Evolutionary conservation across 2,113 vertebrate species (phyloP).

Genomic region (Hepsetus odoe): DNA sequence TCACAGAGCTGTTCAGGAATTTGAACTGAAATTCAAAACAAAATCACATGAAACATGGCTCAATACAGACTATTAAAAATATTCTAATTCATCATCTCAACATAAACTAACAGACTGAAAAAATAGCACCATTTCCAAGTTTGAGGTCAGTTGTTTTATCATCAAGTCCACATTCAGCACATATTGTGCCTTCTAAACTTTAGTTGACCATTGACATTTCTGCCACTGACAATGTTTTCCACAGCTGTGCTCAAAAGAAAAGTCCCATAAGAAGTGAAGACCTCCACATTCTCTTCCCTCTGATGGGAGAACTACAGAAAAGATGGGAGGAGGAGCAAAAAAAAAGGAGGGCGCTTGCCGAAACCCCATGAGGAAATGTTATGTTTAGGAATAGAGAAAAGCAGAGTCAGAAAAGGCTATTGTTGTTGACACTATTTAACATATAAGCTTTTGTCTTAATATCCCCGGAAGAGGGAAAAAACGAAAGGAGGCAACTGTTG

Average conservation of each 20-base stretch:
- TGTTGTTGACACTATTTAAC: slow-evolving; percentile 84
- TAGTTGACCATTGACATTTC: neutral
- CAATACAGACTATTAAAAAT: neutral
- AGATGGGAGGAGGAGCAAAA: neutral
- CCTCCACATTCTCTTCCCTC: slow-evolving; percentile 22
- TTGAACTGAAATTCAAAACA: neutral
- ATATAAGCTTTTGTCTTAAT: slow-evolving; percentile 78
- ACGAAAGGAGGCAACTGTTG: slow-evolving; percentile 77
- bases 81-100: no score
- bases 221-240: neutral
- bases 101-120: neutral
- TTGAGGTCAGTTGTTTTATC: neutral
- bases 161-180: neutral
- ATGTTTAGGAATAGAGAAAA: slow-evolving; percentile 72
- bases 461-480: slow-evolving; percentile 62
- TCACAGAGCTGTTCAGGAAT: neutral
- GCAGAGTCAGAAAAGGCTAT: slow-evolving; percentile 76
- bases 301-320: slow-evolving; percentile 5
- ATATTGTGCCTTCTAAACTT: neutral
- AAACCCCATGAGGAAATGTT: slow-evolving; percentile 76
- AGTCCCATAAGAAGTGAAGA: neutral
- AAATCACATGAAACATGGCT: no score
- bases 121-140: no score
- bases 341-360: slow-evolving; percentile 29
- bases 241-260: neutral